Evolutionary conservation across 2,113 vertebrate species (phyloP).

Genomic region (Acanthochromis polyacanthus): DNA sequence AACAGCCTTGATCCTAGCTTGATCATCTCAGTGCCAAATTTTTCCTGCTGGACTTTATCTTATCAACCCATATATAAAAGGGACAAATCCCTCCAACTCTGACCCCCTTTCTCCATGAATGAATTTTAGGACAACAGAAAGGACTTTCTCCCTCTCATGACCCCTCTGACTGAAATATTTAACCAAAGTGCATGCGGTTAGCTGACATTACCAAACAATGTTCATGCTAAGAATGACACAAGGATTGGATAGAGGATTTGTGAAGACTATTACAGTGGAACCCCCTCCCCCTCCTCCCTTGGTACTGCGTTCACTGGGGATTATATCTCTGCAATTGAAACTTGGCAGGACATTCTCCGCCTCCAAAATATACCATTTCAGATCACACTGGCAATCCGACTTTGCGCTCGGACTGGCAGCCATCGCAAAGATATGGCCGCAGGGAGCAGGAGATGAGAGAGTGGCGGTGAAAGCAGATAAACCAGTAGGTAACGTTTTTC

Average conservation of each 20-base stretch:
- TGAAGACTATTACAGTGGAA: conserved; percentile 52
- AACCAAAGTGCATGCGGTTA: neutral
- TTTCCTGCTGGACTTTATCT: neutral
- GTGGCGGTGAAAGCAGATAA: conserved; percentile 31
- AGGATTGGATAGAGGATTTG: conserved; percentile 79
- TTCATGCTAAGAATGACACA: conserved; percentile 59
- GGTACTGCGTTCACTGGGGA: conserved; percentile 54
- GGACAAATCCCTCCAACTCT: neutral
- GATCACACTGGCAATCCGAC: conserved; percentile 36
- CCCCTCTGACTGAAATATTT: too few relatives aligned
- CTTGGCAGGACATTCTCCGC: conserved; percentile 64
- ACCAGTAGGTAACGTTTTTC: conserved; percentile 49
- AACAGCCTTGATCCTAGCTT: neutral
- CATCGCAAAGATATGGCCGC: conserved; percentile 17
- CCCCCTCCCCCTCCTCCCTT: conserved; percentile 46
- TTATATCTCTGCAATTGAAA: conserved; percentile 77
- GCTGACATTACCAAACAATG: conserved; percentile 41
- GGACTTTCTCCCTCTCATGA: neutral
- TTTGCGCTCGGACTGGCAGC: conserved; percentile 35
- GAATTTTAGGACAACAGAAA: neutral
- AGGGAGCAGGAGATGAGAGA: conserved; percentile 31
- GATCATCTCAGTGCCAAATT: neutral
- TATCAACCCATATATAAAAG: neutral
- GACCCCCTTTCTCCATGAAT: neutral
- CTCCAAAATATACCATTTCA: conserved; percentile 60